Evolutionary conservation across 2,113 vertebrate species (phyloP), one percentile per base, ranked within the genome.

Genomic region (Psittacara wagleri): DNA sequence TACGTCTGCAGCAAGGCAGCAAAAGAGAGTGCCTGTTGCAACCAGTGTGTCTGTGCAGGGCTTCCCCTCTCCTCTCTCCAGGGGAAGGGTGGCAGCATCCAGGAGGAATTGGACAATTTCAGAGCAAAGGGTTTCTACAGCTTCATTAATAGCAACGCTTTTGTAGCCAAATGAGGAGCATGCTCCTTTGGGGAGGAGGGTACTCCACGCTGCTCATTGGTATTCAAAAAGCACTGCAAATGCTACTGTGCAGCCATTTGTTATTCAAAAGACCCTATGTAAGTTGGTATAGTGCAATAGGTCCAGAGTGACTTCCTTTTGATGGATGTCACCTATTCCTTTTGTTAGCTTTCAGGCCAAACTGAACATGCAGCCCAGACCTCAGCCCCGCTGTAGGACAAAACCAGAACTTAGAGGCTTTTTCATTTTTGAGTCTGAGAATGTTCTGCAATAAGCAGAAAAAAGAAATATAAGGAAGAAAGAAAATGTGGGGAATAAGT

Each of bases 171-270:
- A 95, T 12, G 82, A 95, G 84, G 54, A 80, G 22, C 25, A 1
- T 85, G 70, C 82, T 96, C 68, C 79, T 94, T 90, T 72, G 51
- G 80, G 93, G 85, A 81, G 68, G 51, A 92, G 90, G 66, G 66
- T 83, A 59, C 87, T 97, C 93, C 61, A 44, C 0, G 2, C 49
- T 78, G 73, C 89, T 97, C 92, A 95, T 96, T 97, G 92, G 80
- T 97, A 97, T 97, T 96, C 97, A 55, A 39, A 83, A 88, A 81
- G 89, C 95, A 66, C 70, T 67, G 69, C 75, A 86, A 96, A 96
- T 96, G 96, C 94, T 93, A 94, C 95, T 79, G 85, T 94, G 96
- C 80, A 89, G 87, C 92, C 77, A 81, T 96, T 97, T 97, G 97
- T 97, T 96, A 97, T 96, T 95, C 96, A 97, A 95, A 97, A 96